Evolutionary conservation across 2,888 invertebrate species (phyloP).

Genomic region (Chrysolina haemoptera): DNA sequence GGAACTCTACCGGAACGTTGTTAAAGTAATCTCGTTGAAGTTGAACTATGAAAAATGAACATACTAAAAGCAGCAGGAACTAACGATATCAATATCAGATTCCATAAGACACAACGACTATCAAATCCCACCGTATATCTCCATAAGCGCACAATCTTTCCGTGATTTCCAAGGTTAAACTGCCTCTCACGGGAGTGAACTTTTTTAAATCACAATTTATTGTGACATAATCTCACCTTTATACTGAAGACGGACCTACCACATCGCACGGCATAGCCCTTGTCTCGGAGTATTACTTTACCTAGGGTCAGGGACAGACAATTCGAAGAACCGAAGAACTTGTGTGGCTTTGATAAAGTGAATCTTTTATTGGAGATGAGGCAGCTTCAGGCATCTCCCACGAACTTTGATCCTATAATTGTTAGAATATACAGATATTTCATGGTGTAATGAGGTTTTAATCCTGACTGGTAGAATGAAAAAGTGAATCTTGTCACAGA

Average conservation of each 20-base stretch:
- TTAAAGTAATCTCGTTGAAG: too few species aligned
- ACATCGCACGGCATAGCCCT: slow-evolving; percentile 55
- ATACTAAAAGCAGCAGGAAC: slow-evolving; percentile 9
- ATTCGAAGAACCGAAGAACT: slow-evolving; percentile 41
- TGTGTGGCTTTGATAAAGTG: slow-evolving; percentile 46
- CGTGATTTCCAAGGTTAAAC: slow-evolving; percentile 11
- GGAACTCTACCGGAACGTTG: too few species aligned
- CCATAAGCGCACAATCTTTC: slow-evolving; percentile 4
- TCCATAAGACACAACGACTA: not conserved
- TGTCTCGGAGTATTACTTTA: slow-evolving; percentile 60
- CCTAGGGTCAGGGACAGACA: slow-evolving; percentile 63
- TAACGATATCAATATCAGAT: not conserved
- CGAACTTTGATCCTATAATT: slow-evolving; percentile 38
- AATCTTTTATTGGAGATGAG: slow-evolving; percentile 43
- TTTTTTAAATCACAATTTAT: slow-evolving; percentile 52
- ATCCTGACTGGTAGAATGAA: slow-evolving; percentile 3
- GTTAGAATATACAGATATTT: slow-evolving; percentile 25
- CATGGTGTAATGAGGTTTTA: slow-evolving; percentile 26
- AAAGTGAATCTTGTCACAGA: too few species aligned
- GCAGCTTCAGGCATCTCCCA: slow-evolving; percentile 32
- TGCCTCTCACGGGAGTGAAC: slow-evolving; percentile 3
- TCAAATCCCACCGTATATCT: not conserved
- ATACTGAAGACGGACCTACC: slow-evolving; percentile 58
- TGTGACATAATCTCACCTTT: slow-evolving; percentile 57
- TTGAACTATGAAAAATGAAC: not conserved